Conservation (phyloP, 2,797 vertebrate species). For the Gymnothorax reevesii region DNA sequence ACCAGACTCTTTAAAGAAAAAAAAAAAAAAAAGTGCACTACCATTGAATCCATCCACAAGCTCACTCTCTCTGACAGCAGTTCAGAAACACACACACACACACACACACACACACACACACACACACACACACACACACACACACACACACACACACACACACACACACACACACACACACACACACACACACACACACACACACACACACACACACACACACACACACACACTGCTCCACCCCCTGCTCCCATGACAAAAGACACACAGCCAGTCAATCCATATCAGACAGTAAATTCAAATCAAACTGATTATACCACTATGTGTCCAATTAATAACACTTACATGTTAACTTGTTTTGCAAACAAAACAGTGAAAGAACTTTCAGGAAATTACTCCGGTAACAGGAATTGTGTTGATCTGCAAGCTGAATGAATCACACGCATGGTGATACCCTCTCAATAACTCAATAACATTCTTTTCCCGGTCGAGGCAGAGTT, state of each 20-base stretch:
- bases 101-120: too few species aligned
- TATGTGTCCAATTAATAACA: background rate
- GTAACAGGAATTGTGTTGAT: background rate
- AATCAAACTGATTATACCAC: background rate
- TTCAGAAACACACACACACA: background rate
- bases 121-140: too few species aligned
- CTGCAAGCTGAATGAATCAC: background rate
- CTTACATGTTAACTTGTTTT: background rate
- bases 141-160: too few species aligned
- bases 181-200: too few species aligned
- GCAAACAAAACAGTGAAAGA: background rate
- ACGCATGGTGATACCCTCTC: background rate
- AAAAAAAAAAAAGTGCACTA: too few species aligned
- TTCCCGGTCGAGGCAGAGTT: slow-evolving; percentile 10
- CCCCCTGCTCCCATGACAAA: background rate
- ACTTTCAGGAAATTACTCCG: background rate
- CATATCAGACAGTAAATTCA: background rate
- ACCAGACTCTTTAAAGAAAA: too few species aligned
- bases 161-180: too few species aligned
- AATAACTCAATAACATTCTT: background rate
- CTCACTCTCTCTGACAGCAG: background rate
- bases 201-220: too few species aligned
- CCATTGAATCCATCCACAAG: background rate
- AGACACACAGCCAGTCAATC: background rate
- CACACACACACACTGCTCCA: too few species aligned